phyloP scores from a whole-genome alignment of 2,888 invertebrate species.

The Branchellion lobata region DNA sequence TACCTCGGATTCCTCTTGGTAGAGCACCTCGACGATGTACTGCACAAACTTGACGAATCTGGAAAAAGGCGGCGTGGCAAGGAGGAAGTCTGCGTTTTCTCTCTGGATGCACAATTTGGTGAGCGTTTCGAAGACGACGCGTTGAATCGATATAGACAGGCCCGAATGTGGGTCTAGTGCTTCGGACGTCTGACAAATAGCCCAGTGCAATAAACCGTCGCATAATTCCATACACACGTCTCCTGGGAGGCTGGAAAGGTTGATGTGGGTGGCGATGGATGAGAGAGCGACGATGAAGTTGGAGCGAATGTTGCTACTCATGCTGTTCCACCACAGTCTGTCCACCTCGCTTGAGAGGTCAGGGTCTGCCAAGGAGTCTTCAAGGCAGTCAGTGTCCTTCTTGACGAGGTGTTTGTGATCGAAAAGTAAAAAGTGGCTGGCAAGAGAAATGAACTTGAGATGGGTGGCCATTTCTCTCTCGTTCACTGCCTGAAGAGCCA shows the following conservation, averaged over 20 bases:
- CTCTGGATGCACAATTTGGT: constrained; percentile 97
- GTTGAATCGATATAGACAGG: constrained; percentile 77
- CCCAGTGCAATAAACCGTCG: constrained; percentile 95
- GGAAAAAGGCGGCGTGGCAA: constrained; percentile 94
- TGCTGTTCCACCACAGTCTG: constrained; percentile 83
- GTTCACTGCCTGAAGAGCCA: constrained; percentile 96
- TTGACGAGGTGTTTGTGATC: constrained; percentile 81
- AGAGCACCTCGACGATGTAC: constrained; percentile 61
- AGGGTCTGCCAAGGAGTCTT: constrained; percentile 51
- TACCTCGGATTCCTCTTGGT: constrained; percentile 69
- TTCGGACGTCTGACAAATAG: constrained; percentile 90
- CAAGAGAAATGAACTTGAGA: constrained; percentile 79
- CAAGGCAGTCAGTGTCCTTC: constrained; percentile 44
- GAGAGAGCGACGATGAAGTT: constrained; percentile 93
- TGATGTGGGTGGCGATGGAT: constrained; percentile 90
- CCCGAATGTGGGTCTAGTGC: constrained; percentile 92
- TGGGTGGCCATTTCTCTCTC: constrained; percentile 75
- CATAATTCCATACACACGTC: constrained; percentile 88
- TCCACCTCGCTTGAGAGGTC: constrained; percentile 53
- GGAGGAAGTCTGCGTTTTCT: constrained; percentile 92
- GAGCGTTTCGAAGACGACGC: constrained; percentile 89
- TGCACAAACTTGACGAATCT: constrained; percentile 86
- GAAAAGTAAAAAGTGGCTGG: constrained; percentile 84
- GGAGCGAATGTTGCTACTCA: constrained; percentile 86
- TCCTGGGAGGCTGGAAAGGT: constrained; percentile 83